Evolutionary conservation across 2,888 invertebrate genomes (phyloP).

Genomic region (Eumerus sabulonum): DNA sequence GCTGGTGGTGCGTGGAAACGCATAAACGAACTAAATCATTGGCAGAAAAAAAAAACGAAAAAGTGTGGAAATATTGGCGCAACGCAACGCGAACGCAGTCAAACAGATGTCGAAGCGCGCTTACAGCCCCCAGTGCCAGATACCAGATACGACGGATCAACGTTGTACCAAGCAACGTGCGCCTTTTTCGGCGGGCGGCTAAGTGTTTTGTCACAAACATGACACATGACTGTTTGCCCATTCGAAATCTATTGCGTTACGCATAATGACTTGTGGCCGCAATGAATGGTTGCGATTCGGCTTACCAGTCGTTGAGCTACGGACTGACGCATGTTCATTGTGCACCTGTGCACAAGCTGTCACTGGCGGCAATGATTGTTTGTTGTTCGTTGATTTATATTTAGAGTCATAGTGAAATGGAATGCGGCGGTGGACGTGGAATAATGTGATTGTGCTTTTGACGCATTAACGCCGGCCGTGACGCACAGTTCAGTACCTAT

Average conservation of each 20-base stretch:
- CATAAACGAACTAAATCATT: too few relatives aligned
- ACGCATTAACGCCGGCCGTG: neutral
- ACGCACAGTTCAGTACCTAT: too few relatives aligned
- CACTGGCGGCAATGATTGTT: conserved; percentile 22
- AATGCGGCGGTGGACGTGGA: too few relatives aligned
- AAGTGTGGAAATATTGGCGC: too few relatives aligned
- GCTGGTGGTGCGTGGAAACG: conserved; percentile 28
- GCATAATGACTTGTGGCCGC: conserved; percentile 30
- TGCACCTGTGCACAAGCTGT: conserved; percentile 53
- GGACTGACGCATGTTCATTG: conserved; percentile 33
- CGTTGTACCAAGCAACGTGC: conserved; percentile 2
- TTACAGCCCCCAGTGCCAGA: neutral
- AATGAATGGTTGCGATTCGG: conserved; percentile 29
- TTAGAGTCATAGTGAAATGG: too few relatives aligned
- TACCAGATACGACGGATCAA: too few relatives aligned
- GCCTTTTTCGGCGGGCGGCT: conserved; percentile 32
- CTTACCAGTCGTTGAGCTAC: conserved; percentile 29
- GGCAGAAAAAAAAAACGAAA: too few relatives aligned
- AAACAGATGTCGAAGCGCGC: conserved; percentile 40
- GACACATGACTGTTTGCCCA: conserved; percentile 49
- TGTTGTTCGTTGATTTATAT: conserved; percentile 11
- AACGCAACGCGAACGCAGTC: neutral
- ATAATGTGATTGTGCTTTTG: too few relatives aligned
- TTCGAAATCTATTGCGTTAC: conserved; percentile 33
- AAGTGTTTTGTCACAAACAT: conserved; percentile 59